Evolutionary conservation across 2,113 vertebrate genomes (phyloP).

Genomic region (Vidua chalybeata): DNA sequence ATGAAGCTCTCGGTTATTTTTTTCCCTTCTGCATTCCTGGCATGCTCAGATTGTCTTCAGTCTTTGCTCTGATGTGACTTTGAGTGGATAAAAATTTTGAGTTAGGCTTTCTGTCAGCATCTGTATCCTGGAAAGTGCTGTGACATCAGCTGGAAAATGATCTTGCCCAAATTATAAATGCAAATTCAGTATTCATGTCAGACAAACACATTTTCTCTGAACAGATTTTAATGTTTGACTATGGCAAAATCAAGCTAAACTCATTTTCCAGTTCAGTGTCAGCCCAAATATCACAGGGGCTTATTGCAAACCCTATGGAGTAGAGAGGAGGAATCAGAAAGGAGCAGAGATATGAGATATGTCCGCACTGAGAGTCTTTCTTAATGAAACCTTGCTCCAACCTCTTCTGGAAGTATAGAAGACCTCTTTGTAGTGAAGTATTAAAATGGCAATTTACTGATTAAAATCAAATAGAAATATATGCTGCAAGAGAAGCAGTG

Average conservation of each 20-base stretch:
- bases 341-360: neutral
- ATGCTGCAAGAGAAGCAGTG: neutral
- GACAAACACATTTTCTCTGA: neutral
- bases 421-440: neutral
- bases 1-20: neutral
- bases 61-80: neutral
- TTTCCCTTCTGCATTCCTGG: neutral
- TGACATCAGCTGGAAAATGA: constrained; percentile 12
- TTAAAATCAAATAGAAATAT: neutral
- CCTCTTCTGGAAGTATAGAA: neutral
- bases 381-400: neutral
- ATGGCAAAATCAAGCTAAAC: constrained; percentile 5
- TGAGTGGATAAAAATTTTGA: neutral
- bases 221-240: constrained; percentile 18
- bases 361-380: neutral
- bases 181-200: constrained; percentile 4
- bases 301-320: neutral
- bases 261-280: constrained; percentile 8
- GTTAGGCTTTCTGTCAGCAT: neutral
- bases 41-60: neutral
- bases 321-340: neutral
- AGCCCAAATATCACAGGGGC: neutral
- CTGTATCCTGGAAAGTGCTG: neutral
- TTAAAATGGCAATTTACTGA: neutral
- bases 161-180: constrained; percentile 20